phyloP scores from a whole-genome alignment of 2,113 vertebrate genomes.

The Tretioscincus oriximinensis region DNA sequence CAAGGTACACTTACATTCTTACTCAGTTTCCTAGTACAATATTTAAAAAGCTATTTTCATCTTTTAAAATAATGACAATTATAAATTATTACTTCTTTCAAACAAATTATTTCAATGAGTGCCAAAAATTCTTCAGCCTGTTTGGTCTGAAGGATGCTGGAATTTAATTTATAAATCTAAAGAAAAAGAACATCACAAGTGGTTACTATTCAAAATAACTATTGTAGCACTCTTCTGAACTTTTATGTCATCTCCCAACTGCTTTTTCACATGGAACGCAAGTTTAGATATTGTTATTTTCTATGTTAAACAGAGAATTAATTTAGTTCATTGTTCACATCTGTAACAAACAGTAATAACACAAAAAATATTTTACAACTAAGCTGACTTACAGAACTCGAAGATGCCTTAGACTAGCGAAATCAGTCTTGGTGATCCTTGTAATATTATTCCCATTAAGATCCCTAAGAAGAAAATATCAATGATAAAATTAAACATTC shows the following conservation, averaged over 20 bases:
- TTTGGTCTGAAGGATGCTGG: slow-evolving; percentile 19
- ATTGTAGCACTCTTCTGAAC: slow-evolving; percentile 26
- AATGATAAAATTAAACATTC: slow-evolving; percentile 59
- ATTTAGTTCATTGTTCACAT: not conserved
- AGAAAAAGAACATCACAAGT: slow-evolving; percentile 23
- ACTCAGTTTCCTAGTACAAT: not conserved
- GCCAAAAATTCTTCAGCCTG: not conserved
- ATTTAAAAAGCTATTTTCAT: not conserved
- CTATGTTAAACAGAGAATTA: slow-evolving; percentile 22
- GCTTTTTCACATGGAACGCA: slow-evolving; percentile 24
- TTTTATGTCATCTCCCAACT: slow-evolving; percentile 27
- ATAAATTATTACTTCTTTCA: not conserved
- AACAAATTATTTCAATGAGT: not conserved
- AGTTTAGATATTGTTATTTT: not conserved
- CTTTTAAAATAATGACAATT: not conserved
- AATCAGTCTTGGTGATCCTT: slow-evolving; percentile 94
- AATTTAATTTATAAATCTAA: slow-evolving; percentile 33
- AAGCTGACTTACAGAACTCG: slow-evolving; percentile 91
- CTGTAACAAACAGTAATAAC: slow-evolving; percentile 20
- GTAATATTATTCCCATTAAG: slow-evolving; percentile 99
- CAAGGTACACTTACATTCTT: not conserved
- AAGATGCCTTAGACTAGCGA: slow-evolving; percentile 91
- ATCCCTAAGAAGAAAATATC: slow-evolving; percentile 80
- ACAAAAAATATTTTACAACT: not conserved
- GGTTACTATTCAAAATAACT: not conserved